These are phyloP conservation scores for Drosophila pseudotalamancana DNA, from an alignment of 2,888 invertebrate species.

Conservation along the genomic window DNA sequence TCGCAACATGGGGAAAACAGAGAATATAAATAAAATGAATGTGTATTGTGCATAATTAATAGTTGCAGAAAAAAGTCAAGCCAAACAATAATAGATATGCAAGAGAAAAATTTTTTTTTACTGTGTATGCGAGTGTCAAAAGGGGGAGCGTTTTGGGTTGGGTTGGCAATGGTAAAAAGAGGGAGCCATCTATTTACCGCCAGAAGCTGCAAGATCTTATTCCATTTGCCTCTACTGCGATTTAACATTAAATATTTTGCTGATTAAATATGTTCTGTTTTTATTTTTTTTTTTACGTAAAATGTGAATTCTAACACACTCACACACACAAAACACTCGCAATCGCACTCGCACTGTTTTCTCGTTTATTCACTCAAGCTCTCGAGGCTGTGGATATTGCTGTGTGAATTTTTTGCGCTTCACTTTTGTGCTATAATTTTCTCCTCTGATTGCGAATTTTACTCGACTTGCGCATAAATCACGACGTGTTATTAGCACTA, in stretches of 20 bases:
- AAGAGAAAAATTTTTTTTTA: slow-evolving; percentile 41
- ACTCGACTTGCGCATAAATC: slow-evolving; percentile 26
- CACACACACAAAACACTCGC: slow-evolving; percentile 57
- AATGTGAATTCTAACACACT: slow-evolving; percentile 71
- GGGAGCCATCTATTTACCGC: slow-evolving; percentile 77
- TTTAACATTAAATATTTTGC: slow-evolving; percentile 82
- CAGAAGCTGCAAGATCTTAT: slow-evolving; percentile 83
- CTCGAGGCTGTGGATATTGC: slow-evolving; percentile 51
- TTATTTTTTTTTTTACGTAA: slow-evolving; percentile 62
- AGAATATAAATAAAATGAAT: slow-evolving; percentile 61
- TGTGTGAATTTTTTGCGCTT: slow-evolving; percentile 64
- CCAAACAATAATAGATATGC: slow-evolving; percentile 65
- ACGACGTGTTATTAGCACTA: slow-evolving; percentile 21
- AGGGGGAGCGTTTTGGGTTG: slow-evolving; percentile 63
- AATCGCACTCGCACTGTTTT: slow-evolving; percentile 63
- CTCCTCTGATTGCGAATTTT: slow-evolving; percentile 36
- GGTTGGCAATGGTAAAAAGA: slow-evolving; percentile 12
- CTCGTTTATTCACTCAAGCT: slow-evolving; percentile 65
- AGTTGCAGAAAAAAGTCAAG: slow-evolving; percentile 53
- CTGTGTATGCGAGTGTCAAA: slow-evolving; percentile 47
- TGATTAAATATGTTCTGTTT: slow-evolving; percentile 42
- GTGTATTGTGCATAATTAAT: slow-evolving; percentile 74
- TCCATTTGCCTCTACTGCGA: slow-evolving; percentile 83
- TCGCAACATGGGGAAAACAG: slow-evolving; percentile 19
- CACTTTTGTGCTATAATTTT: slow-evolving; percentile 64